A percentile compares a stretch with the other conserved stretches of the same genome.
These are phyloP conservation scores for Gorilla gorilla DNA, from an alignment of 2,113 vertebrate genomes.

Conservation along the genomic window DNA sequence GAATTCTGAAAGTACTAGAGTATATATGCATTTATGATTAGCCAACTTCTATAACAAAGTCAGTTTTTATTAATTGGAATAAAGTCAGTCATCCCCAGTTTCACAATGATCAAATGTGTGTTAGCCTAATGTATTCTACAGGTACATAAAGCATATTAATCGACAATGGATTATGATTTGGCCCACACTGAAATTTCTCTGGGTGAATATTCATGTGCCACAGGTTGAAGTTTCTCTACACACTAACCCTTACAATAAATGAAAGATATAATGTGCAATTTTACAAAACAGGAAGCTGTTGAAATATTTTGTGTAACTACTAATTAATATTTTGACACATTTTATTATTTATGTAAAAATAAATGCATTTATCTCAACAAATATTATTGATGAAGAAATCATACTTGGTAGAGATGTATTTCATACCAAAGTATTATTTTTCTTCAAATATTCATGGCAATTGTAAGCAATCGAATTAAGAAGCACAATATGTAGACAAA, in stretches of 20 bases:
- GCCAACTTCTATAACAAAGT: not conserved
- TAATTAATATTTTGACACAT: not conserved
- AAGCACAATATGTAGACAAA: not conserved
- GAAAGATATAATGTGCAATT: not conserved
- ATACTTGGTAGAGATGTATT: not conserved
- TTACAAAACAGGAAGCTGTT: not conserved
- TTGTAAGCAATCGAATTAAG: not conserved
- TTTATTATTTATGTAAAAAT: not conserved
- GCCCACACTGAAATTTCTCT: not conserved
- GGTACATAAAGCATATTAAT: not conserved
- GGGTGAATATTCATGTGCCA: not conserved
- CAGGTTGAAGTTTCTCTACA: not conserved
- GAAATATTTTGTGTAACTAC: not conserved
- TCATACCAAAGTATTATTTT: not conserved
- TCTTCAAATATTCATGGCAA: not conserved
- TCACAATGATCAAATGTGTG: not conserved
- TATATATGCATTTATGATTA: not conserved
- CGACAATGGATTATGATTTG: not conserved
- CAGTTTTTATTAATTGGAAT: not conserved
- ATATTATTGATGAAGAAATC: not conserved
- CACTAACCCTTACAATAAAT: not conserved
- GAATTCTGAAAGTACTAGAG: not conserved
- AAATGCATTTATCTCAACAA: not conserved
- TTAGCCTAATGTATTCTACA: not conserved
- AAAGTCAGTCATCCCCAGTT: not conserved